A percentile compares a stretch with the other conserved stretches of the same genome.
Evolutionary conservation across 2,888 invertebrate genomes (phyloP).

Genomic region (Drosophila trichaetosa): DNA sequence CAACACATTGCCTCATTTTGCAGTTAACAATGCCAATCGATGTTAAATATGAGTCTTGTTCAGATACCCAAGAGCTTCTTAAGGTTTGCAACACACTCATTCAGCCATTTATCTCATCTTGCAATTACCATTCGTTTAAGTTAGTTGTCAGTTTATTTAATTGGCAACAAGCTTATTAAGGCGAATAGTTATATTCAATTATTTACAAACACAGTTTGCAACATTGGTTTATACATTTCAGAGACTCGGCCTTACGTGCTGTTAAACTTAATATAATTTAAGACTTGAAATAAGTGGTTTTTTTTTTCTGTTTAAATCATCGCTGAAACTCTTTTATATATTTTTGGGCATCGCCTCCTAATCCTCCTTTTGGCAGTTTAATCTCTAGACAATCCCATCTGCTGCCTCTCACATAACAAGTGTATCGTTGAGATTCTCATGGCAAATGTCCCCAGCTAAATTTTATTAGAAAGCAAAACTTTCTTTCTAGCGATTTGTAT

Average conservation of each 20-base stretch:
- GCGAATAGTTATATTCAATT: not conserved
- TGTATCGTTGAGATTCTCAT: conserved; percentile 43
- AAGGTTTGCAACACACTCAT: conserved; percentile 32
- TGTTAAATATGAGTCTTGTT: conserved; percentile 52
- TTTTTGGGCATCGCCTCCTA: conserved; percentile 11
- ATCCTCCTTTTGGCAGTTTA: conserved; percentile 17
- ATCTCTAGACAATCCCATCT: conserved; percentile 52
- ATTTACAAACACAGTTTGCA: too few relatives aligned
- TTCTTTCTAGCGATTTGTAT: conserved; percentile 57
- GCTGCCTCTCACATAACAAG: conserved; percentile 51
- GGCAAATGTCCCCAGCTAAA: conserved; percentile 48
- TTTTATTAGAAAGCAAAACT: conserved; percentile 73
- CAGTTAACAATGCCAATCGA: conserved; percentile 47
- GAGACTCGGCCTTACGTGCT: not conserved
- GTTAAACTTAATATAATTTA: not conserved
- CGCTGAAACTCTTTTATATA: conserved; percentile 13
- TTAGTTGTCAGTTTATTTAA: not conserved
- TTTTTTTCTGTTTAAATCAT: not conserved
- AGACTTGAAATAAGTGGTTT: conserved; percentile 6
- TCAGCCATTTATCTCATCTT: conserved; percentile 2
- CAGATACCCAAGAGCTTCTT: conserved; percentile 41
- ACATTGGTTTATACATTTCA: not conserved
- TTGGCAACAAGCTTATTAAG: not conserved
- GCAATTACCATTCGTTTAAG: conserved; percentile 1
- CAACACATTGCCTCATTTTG: conserved; percentile 5